Base-by-base conservation (phyloP, 2,113 vertebrate species). In the Gambusia holbrooki region DNA sequence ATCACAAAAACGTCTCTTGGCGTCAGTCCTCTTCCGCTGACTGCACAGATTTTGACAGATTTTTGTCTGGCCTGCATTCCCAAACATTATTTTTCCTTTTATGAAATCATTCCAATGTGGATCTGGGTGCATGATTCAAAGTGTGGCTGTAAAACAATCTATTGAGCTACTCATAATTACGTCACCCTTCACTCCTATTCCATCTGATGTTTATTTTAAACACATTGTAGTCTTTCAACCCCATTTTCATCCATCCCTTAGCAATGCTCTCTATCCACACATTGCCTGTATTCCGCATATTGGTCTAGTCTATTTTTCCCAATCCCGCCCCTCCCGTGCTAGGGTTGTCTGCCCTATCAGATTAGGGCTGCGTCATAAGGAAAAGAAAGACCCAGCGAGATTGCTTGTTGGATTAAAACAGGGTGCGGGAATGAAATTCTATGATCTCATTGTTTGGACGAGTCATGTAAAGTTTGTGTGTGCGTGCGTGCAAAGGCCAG, bases 361-460 rank as follows among this genome's bases (percentile, higher is more conserved):
- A 93, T 94, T 93, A 92, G 67, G 67, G 87, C 74, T 61, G 80
- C 69, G 85, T 91, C 88, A 85, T 74, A 84, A 88, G 86, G 79
- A 86, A 82, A 45, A 80, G 81, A 82, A 80, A 81, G 82, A 85
- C 62, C 70, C 77, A 80, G 82, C 75, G 85, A 90, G 89, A 92
- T 93, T 93, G 89, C 77, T n/a, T 25, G 71, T 73, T 84, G 90
- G 92, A 93, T 94, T 94, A 92, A 83, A 79, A 58, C 69, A 33
- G 45, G 64, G 70, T 74, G 83, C 62, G 22, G 87, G 82, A 91
- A 92, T 87, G 84, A 85, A 92, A 90, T 91, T 92, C 84, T 89
- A 89, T 91, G 91, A 93, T 93, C 90, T 93, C 84, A 87, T 93
- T 92, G 88, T 90, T 93, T 87, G 67, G 83, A 77, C 29, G 60